These are phyloP conservation scores for Xiphorhynchus erythropygius DNA, from an alignment of 2,797 vertebrate species.

Conservation along the genomic window DNA sequence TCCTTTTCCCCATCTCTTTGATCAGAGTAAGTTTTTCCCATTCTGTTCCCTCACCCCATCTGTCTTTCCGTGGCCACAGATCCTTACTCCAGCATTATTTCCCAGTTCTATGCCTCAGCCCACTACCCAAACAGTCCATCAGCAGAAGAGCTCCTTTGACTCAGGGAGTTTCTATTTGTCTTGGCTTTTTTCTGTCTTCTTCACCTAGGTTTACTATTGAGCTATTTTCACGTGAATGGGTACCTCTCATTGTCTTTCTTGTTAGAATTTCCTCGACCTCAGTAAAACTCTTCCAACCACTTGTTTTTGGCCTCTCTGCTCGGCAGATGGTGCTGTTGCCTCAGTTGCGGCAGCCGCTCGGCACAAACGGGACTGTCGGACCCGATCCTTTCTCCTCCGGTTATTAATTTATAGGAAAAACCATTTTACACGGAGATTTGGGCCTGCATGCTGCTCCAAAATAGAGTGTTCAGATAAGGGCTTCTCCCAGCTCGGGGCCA, in stretches of 20 bases:
- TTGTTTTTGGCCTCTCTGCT: not conserved
- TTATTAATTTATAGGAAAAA: not conserved
- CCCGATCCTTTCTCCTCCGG: rapidly evolving
- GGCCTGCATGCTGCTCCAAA: not conserved
- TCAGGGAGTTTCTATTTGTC: not conserved
- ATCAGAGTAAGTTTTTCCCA: not conserved
- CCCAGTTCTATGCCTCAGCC: not conserved
- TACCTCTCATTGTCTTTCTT: not conserved
- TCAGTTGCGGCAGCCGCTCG: not conserved
- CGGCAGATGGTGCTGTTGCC: slow-evolving; percentile 55
- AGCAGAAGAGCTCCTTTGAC: not conserved
- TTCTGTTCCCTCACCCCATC: not conserved
- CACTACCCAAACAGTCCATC: not conserved
- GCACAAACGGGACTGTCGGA: rapidly evolving
- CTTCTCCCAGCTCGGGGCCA: not conserved
- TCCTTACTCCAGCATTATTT: not conserved
- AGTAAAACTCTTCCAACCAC: not conserved
- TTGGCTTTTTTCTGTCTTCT: not conserved
- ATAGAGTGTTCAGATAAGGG: not conserved
- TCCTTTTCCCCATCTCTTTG: not conserved
- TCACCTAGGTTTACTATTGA: not conserved
- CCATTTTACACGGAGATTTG: not conserved
- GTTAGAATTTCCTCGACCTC: not conserved
- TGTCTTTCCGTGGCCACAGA: not conserved
- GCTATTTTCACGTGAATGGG: not conserved